Evolutionary conservation across 2,113 vertebrate species (phyloP).

Genomic region (Prionailurus bengalensis): DNA sequence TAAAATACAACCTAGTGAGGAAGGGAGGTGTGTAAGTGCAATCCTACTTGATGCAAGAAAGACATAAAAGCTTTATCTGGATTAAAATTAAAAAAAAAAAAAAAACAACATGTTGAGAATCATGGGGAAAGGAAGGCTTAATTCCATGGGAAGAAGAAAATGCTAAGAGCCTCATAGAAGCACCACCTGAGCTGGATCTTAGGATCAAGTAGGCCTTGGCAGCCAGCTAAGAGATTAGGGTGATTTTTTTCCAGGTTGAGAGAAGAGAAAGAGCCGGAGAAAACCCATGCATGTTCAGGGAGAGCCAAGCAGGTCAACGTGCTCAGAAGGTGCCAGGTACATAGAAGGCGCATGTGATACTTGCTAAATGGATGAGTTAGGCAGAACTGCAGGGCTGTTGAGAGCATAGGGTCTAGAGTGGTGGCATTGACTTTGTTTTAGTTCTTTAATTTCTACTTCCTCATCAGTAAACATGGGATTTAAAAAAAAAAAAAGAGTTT

Average conservation of each 20-base stretch:
- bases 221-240: neutral
- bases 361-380: neutral
- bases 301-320: too few species aligned
- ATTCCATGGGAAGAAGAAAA: too few species aligned
- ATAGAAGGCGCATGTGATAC: rapidly evolving
- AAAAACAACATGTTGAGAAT: neutral
- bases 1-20: neutral
- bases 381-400: neutral
- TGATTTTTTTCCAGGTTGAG: neutral
- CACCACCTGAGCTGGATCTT: neutral
- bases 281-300: neutral
- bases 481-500: neutral
- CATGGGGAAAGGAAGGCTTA: neutral
- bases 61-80: neutral
- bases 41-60: neutral
- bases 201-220: neutral
- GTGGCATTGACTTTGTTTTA: rapidly evolving
- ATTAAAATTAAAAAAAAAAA: neutral
- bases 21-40: neutral
- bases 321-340: neutral
- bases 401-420: neutral
- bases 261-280: neutral
- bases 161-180: neutral
- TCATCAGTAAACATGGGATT: neutral
- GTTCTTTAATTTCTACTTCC: neutral